Evolutionary conservation across 1,140 invertebrate species (phyloP), one percentile per base, ranked within the genome.

Genomic region (Drosophila yakuba): DNA sequence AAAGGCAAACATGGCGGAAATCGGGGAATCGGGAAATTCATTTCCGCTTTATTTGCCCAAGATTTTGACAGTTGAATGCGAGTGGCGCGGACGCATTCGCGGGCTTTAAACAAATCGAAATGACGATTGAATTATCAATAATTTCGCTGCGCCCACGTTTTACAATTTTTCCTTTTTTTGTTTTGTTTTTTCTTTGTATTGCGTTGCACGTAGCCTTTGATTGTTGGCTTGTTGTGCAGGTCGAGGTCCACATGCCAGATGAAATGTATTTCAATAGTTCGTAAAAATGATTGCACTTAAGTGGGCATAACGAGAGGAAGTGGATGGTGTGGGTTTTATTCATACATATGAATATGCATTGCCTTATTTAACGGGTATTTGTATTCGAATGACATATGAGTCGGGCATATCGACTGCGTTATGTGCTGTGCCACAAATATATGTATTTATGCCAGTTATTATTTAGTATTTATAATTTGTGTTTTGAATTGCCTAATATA

Each of bases 91-190:
- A 32, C 8, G 32, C 32, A 32, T 10, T 4, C 8, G 6, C 25
- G 36, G 36, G 20, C 76, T 74, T 76, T 79, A 76, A 86, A 64
- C 75, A 73, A 82, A 79, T 81, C 76, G 68, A 73, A 81, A 76
- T 66, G 66, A 48, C 54, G 68, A 86, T 86, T 86, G 79, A 80
- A 86, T 86, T 86, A 78, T 72, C 78, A 80, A 67, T 80, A 79
- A 79, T 74, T 60, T 78, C 76, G 25, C 41, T 55, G 6, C 36
- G 28, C 32, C n/a, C 10, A 58, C 59, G 35, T 32, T 44, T 36
- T 45, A 52, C 50, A 23, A 5, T 14, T 4, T 5, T 3, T 17
- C 56, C 2, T 20, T 20, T 14, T 4, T 5, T 3, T 17, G 51
- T 20, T 20, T 20, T 2, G 2, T 58, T 61, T 55, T 44, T 28